Base-by-base conservation (phyloP, 1,140 invertebrate species). In the Bombus confusus region DNA sequence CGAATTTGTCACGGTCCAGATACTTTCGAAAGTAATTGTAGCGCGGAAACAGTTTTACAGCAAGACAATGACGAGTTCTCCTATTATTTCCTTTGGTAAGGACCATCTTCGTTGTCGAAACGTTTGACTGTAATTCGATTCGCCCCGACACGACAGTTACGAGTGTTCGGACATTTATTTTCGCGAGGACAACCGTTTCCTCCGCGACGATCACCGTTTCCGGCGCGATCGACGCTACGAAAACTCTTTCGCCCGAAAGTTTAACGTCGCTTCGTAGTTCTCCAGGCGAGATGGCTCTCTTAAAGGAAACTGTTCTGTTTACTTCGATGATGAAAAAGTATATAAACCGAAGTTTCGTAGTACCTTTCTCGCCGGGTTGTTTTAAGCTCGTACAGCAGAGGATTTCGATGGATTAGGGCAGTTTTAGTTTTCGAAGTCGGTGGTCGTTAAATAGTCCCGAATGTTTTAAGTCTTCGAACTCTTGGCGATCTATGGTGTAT, bases 291-390 rank as follows among this genome's bases (percentile, higher is more conserved):
- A 75, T 52, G 31, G 31, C 31, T 31, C 47, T 57, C 73, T 57
- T 75, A 57, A 28, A 75, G 47, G 22, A 75, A 75, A 75, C 10
- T 57, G 73, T 57, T 75, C 73, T 75, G 73, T 75, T 75, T 75
- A 57, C 73, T 31, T 75, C 28, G 31, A 43, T 47, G 71, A 43
- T 22, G 71, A 73, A 47, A 73, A 73, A 73, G 41, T 43, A n/a
- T 31, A n/a, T 73, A 73, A 72, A 72, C 41, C 39, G 6, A 6
- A 73, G 43, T 47, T 47, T 47, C 2, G 5, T 25, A 18, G 31
- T 28, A 28, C 4, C 13, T n/a, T 37, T 13, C 8, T 37, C 43
- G 41, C 59, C 5, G 47, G 31, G 8, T 41, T 59, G 22, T 34
- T 76, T 59, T 28, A 76, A 59, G 39, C n/a, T 47, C n/a, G 39